Conservation (phyloP, 2,113 vertebrate species). For the Pavo muticus region DNA sequence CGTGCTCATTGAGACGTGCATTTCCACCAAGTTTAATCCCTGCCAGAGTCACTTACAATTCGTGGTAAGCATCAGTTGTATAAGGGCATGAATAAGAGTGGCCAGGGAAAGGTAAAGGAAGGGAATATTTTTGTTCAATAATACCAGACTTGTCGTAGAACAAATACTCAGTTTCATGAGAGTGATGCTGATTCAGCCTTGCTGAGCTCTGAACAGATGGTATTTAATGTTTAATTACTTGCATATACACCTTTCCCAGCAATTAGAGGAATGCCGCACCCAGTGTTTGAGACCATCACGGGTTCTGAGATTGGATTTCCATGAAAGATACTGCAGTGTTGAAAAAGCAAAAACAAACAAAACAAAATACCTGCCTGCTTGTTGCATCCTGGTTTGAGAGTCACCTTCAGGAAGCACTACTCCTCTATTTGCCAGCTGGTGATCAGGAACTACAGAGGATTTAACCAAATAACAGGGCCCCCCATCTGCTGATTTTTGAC, state of each 20-base stretch:
- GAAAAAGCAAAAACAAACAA: not conserved
- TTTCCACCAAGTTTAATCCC: not conserved
- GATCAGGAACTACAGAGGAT: not conserved
- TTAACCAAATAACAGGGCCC: not conserved
- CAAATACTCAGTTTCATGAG: not conserved
- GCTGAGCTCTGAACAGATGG: not conserved
- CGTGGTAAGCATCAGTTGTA: not conserved
- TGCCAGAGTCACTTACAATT: not conserved
- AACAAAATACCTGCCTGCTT: not conserved
- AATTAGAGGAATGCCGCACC: not conserved
- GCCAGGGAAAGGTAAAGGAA: not conserved
- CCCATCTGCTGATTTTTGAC: not conserved
- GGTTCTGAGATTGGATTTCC: not conserved
- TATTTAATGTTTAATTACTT: not conserved
- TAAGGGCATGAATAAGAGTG: not conserved
- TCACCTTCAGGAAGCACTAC: not conserved
- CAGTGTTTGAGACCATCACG: not conserved
- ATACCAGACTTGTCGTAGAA: not conserved
- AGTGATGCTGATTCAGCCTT: not conserved
- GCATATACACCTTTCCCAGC: not conserved
- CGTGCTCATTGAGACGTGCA: not conserved
- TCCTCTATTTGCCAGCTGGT: not conserved
- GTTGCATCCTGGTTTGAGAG: not conserved
- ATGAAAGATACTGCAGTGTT: not conserved
- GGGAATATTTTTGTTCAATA: accelerated